A percentile compares a stretch with the other conserved stretches of the same genome.
Conservation (phyloP, 2,888 invertebrate species). For the Nomada fucata region DNA sequence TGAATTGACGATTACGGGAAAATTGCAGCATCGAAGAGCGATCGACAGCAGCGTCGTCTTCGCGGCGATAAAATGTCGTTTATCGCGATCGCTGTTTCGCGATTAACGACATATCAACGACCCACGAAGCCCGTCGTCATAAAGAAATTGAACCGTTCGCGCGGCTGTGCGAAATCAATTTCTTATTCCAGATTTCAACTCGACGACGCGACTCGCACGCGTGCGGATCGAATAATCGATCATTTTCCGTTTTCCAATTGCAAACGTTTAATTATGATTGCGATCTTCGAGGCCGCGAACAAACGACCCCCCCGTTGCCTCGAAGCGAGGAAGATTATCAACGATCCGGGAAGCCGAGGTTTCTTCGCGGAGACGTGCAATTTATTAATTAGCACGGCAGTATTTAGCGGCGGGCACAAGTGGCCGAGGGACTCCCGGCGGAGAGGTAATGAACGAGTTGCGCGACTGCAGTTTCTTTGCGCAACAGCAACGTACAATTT, state of each 20-base stretch:
- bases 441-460: neutral
- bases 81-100: constrained; percentile 12
- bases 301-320: neutral
- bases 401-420: neutral
- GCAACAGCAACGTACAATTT: neutral
- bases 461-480: constrained; percentile 5
- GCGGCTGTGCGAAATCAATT: neutral
- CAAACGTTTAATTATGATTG: neutral
- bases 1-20: too few species aligned
- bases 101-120: constrained; percentile 23
- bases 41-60: neutral
- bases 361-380: neutral
- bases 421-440: neutral
- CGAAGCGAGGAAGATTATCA: neutral
- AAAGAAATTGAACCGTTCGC: neutral
- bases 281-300: neutral
- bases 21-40: too few species aligned
- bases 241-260: neutral
- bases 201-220: neutral
- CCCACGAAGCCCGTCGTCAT: neutral
- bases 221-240: too few species aligned
- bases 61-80: neutral
- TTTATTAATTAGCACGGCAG: constrained; percentile 18
- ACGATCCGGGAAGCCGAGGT: neutral
- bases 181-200: neutral